phyloP scores from a whole-genome alignment of 1,140 invertebrate species.

The Orius laevigatus region DNA sequence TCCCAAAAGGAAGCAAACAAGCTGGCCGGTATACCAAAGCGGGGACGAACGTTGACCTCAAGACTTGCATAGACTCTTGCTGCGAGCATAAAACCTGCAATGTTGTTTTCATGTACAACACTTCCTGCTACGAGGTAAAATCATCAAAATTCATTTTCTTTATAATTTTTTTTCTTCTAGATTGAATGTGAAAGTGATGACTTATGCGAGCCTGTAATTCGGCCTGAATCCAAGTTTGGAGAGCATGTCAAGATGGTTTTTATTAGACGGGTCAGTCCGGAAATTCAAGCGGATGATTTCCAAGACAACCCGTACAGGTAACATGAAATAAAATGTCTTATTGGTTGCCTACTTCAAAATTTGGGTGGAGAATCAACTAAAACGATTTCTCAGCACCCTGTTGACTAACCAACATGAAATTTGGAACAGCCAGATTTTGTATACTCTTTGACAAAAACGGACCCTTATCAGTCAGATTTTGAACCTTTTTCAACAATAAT shows the following conservation, averaged over 20 bases:
- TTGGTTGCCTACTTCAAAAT: too few relatives aligned
- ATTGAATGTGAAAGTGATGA: slow-evolving; percentile 47
- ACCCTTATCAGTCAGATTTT: background rate
- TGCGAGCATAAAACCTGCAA: slow-evolving; percentile 52
- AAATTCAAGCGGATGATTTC: slow-evolving; percentile 36
- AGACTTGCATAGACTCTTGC: slow-evolving; percentile 53
- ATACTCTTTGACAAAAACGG: too few relatives aligned
- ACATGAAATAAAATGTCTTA: background rate
- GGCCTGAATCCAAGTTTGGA: slow-evolving; percentile 33
- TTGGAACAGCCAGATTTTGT: background rate
- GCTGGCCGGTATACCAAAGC: slow-evolving; percentile 42
- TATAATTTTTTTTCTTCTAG: slow-evolving; percentile 14
- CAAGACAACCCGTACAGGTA: slow-evolving; percentile 21
- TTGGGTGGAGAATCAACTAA: too few relatives aligned
- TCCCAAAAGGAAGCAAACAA: slow-evolving; percentile 36
- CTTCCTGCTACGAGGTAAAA: slow-evolving; percentile 53
- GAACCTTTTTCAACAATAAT: too few relatives aligned
- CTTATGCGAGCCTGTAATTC: slow-evolving; percentile 45
- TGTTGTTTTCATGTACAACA: slow-evolving; percentile 58
- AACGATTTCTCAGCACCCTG: background rate
- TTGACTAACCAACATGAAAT: background rate
- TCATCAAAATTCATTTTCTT: background rate
- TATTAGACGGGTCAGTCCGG: slow-evolving; percentile 45
- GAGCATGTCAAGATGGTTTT: slow-evolving; percentile 50
- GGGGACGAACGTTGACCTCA: slow-evolving; percentile 32